Conservation (phyloP, 2,888 invertebrate species). For the Uropetala carovei region DNA sequence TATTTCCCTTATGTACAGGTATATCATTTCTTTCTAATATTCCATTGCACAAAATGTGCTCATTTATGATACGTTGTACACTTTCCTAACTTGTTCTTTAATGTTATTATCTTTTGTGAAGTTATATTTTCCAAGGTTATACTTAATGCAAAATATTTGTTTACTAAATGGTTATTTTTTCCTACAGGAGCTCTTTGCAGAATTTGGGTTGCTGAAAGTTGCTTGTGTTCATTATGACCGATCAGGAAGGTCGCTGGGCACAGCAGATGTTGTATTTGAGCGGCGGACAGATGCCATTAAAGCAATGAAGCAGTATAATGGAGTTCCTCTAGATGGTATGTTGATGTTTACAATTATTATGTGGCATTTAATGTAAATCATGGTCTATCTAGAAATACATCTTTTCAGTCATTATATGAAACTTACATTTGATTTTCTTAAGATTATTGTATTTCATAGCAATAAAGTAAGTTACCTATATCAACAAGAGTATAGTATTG, state of each 20-base stretch:
- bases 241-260: conserved; percentile 96
- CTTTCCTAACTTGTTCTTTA: no score
- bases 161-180: neutral
- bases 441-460: no score
- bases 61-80: no score
- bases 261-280: conserved; percentile 98
- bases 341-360: neutral
- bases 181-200: conserved; percentile 91
- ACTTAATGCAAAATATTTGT: neutral
- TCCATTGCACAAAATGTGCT: no score
- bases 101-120: neutral
- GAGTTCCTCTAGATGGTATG: conserved; percentile 94
- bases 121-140: neutral
- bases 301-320: conserved; percentile 98
- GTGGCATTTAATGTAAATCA: no score
- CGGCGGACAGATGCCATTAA: conserved; percentile 94
- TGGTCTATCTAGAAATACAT: no score
- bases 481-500: no score
- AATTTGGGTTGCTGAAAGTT: conserved; percentile 95
- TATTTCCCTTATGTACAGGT: no score
- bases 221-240: conserved; percentile 98
- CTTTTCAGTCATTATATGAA: no score
- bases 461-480: no score
- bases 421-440: no score
- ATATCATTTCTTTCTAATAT: no score